Base-by-base conservation (phyloP, 1,140 invertebrate species). In the Chionoecetes opilio region DNA sequence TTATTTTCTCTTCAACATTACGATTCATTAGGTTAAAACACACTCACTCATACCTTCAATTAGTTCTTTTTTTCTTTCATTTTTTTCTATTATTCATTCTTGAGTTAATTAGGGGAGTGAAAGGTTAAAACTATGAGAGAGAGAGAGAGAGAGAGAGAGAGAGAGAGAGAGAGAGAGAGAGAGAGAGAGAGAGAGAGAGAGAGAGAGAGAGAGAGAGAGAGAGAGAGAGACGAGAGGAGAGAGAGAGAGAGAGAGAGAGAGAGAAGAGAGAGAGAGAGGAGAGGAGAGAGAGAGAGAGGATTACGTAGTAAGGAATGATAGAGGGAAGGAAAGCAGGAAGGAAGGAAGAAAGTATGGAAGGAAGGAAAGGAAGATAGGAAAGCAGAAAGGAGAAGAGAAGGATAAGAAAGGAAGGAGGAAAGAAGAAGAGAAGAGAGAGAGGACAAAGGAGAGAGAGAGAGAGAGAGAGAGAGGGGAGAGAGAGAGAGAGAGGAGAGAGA, bases 111-210 rank as follows among this genome's bases (percentile, higher is more conserved):
- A n/a, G n/a, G n/a, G n/a, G n/a, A n/a, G n/a, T n/a, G n/a, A n/a
- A n/a, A n/a, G n/a, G n/a, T n/a, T n/a, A n/a, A n/a, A n/a, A n/a
- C n/a, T n/a, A n/a, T n/a, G n/a, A n/a, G n/a, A n/a, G n/a, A n/a
- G n/a, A 87, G 3, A 87, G 21, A 87, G 85, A 87, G 85, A 87
- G 85, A 87, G 85, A 87, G 85, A 87, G 85, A 87, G 85, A 87
- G 85, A 87, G 85, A 87, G 85, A 87, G 85, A 87, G 85, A 87
- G 85, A 11, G 84, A 86, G 84, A 86, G 84, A 86, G 84, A 86
- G 84, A 86, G 84, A 86, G 84, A 86, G 84, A 86, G 84, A 86
- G 84, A 86, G 84, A 86, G 84, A 86, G 84, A 86, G 84, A 86
- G 84, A 86, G 84, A 86, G 84, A 29, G 6, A 90, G n/a, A 14